These are phyloP conservation scores for Trachelus stipa DNA, from an alignment of 2,888 invertebrate species.

Conservation along the genomic window DNA sequence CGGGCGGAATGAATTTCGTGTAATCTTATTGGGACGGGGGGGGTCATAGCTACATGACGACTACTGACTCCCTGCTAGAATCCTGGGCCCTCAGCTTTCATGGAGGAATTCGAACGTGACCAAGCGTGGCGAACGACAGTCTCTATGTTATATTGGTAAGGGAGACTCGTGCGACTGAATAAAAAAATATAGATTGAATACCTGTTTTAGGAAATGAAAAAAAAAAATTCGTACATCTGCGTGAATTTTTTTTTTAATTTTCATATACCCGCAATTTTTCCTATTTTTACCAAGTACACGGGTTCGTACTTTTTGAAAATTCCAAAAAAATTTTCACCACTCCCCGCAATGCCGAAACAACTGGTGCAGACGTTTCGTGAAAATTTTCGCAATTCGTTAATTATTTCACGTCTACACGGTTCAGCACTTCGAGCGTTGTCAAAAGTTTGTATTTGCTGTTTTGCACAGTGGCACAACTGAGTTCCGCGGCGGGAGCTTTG, in stretches of 20 bases:
- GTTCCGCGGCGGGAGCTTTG: constrained; percentile 53
- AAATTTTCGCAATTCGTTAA: constrained; percentile 56
- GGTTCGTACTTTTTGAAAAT: too few relatives aligned
- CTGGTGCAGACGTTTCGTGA: constrained; percentile 17
- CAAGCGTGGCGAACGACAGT: constrained; percentile 31
- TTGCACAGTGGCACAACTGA: constrained; percentile 51
- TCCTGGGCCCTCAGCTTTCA: constrained; percentile 15
- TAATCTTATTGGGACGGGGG: constrained; percentile 20
- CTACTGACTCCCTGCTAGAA: constrained; percentile 11
- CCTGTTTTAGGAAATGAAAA: background rate
- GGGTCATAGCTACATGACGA: constrained; percentile 4
- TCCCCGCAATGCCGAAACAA: background rate
- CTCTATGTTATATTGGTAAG: background rate
- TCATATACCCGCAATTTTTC: too few relatives aligned
- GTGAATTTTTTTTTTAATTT: background rate
- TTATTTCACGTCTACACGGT: constrained; percentile 57
- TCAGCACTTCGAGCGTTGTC: constrained; percentile 49
- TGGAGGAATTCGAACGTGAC: constrained; percentile 34
- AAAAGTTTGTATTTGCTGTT: constrained; percentile 61
- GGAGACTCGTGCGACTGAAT: background rate
- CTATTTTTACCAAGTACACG: too few relatives aligned
- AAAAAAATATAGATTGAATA: background rate
- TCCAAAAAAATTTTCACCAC: background rate
- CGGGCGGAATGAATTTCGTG: constrained; percentile 36
- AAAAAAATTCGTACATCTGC: background rate